Evolutionary conservation across 2,888 invertebrate genomes (phyloP).

Genomic region (Venusia cambrica): DNA sequence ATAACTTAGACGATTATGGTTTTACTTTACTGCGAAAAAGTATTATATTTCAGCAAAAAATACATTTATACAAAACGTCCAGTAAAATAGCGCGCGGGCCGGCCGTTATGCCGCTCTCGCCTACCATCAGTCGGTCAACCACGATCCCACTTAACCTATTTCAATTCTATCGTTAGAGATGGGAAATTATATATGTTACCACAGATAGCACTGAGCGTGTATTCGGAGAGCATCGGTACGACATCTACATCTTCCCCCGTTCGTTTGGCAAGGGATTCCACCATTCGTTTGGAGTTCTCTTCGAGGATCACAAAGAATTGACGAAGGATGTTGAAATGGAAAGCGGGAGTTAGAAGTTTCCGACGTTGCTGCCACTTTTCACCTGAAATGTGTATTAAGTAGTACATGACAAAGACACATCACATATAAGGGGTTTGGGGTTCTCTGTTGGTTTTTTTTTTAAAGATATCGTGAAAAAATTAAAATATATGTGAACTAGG

Average conservation of each 20-base stretch:
- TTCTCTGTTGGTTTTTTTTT: no score
- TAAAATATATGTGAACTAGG: no score
- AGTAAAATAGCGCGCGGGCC: no score
- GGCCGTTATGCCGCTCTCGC: no score
- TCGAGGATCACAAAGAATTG: conserved; percentile 61
- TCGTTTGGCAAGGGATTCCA: conserved; percentile 45
- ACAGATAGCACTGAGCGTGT: conserved; percentile 78
- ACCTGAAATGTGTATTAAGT: no score
- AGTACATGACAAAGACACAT: no score
- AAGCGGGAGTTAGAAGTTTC: conserved; percentile 83
- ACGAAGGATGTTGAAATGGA: conserved; percentile 83
- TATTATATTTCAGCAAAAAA: background rate
- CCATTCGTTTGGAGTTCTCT: conserved; percentile 63
- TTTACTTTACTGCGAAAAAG: no score
- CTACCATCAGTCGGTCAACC: no score
- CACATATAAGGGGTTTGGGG: no score
- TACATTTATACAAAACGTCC: background rate
- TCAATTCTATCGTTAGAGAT: no score
- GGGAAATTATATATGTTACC: conserved; percentile 4
- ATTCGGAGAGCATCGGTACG: conserved; percentile 79
- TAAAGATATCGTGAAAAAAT: conserved; percentile 7
- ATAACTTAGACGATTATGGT: no score
- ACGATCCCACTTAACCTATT: no score
- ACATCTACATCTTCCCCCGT: conserved; percentile 63
- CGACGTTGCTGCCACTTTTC: conserved; percentile 82